Evolutionary conservation across 2,888 invertebrate species (phyloP).

Genomic region (Trachelus iudaicus): DNA sequence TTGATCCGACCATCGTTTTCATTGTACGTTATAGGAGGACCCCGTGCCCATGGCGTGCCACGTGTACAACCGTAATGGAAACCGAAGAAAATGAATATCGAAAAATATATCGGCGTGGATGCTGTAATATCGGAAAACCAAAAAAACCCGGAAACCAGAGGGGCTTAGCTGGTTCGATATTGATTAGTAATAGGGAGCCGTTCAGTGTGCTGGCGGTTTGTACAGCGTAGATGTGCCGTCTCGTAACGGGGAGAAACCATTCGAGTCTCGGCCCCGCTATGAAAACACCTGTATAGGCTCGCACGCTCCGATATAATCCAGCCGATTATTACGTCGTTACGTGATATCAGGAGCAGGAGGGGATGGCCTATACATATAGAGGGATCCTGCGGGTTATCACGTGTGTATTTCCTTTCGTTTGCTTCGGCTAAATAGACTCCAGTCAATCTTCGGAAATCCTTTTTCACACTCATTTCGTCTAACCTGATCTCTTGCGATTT

Average conservation of each 20-base stretch:
- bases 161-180: conserved; percentile 21
- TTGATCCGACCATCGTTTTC: neutral
- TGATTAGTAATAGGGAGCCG: conserved; percentile 20
- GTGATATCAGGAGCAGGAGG: neutral
- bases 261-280: neutral
- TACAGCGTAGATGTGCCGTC: neutral
- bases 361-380: neutral
- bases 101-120: conserved; percentile 11
- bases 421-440: neutral
- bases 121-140: conserved; percentile 10
- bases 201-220: neutral
- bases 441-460: neutral
- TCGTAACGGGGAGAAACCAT: neutral
- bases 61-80: neutral
- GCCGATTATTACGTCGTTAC: neutral
- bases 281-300: neutral
- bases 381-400: neutral
- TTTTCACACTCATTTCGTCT: neutral
- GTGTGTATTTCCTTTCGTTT: neutral
- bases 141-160: conserved; percentile 1
- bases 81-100: conserved; percentile 10
- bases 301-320: neutral
- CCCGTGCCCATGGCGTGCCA: neutral
- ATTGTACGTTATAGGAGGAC: neutral
- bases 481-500: neutral